A percentile compares a stretch with the other conserved stretches of the same genome.
phyloP scores from a whole-genome alignment of 2,113 vertebrate genomes.

The Bolborhynchus lineola region DNA sequence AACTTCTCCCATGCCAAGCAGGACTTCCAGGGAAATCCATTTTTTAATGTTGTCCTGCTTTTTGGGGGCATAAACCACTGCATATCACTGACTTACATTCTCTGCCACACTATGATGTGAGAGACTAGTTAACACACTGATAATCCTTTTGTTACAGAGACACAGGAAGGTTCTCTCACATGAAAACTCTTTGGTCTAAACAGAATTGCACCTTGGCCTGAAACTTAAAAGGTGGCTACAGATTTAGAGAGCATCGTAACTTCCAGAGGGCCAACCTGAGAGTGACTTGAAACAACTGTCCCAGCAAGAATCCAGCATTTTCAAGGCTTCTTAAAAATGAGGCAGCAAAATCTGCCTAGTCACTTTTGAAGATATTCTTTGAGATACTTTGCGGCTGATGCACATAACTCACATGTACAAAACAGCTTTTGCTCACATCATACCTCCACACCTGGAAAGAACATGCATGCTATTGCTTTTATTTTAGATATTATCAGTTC shows the following conservation, averaged over 20 bases:
- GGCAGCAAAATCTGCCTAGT: not conserved
- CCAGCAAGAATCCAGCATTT: not conserved
- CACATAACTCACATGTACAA: not conserved
- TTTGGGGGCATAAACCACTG: not conserved
- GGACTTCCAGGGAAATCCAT: not conserved
- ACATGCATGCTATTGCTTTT: not conserved
- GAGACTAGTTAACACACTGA: rapidly evolving
- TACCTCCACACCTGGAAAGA: not conserved
- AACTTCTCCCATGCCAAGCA: not conserved
- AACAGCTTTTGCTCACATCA: not conserved
- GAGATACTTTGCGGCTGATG: not conserved
- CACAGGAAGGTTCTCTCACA: not conserved
- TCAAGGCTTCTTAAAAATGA: not conserved
- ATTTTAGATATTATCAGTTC: not conserved
- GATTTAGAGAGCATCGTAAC: not conserved
- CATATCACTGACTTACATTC: rapidly evolving
- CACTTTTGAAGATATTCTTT: not conserved
- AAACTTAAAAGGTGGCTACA: not conserved
- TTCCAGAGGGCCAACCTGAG: not conserved
- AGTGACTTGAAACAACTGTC: not conserved
- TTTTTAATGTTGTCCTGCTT: not conserved
- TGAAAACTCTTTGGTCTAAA: not conserved
- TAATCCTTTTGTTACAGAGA: not conserved
- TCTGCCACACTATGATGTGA: rapidly evolving
- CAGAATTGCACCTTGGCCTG: not conserved